Conservation (phyloP, 2,888 invertebrate species). For the Tridacna gigas region DNA sequence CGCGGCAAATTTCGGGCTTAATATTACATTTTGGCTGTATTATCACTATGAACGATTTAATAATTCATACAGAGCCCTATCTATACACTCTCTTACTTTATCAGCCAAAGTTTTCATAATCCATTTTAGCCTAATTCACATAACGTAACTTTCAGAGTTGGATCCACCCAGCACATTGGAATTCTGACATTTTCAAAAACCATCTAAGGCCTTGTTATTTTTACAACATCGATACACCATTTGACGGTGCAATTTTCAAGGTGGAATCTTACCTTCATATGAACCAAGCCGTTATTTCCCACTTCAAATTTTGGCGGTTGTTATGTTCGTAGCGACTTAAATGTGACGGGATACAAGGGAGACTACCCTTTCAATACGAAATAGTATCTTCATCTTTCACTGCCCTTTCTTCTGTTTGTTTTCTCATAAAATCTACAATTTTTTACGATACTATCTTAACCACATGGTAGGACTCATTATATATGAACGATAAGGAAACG, state of each 20-base stretch:
- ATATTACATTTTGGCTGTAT: too few species aligned
- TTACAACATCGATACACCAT: too few species aligned
- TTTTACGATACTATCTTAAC: too few species aligned
- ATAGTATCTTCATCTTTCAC: too few species aligned
- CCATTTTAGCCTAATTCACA: not conserved
- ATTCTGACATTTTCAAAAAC: not conserved
- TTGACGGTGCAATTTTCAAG: too few species aligned
- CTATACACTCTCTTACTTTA: not conserved
- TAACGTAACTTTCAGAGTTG: not conserved
- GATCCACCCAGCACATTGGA: not conserved
- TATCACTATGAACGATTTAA: not conserved
- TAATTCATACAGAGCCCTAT: not conserved
- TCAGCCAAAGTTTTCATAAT: not conserved
- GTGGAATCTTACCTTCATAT: not conserved
- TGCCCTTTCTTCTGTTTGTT: too few species aligned
- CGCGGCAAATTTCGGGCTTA: too few species aligned
- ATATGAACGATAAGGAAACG: too few species aligned
- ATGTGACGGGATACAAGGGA: not conserved
- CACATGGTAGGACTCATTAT: too few species aligned
- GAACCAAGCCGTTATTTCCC: not conserved
- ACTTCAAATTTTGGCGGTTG: not conserved
- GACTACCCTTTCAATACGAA: not conserved
- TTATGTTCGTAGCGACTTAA: not conserved
- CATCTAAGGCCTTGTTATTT: too few species aligned
- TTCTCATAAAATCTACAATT: too few species aligned